Evolutionary conservation across 2,888 invertebrate genomes (phyloP).

Genomic region (Auanema sp.): DNA sequence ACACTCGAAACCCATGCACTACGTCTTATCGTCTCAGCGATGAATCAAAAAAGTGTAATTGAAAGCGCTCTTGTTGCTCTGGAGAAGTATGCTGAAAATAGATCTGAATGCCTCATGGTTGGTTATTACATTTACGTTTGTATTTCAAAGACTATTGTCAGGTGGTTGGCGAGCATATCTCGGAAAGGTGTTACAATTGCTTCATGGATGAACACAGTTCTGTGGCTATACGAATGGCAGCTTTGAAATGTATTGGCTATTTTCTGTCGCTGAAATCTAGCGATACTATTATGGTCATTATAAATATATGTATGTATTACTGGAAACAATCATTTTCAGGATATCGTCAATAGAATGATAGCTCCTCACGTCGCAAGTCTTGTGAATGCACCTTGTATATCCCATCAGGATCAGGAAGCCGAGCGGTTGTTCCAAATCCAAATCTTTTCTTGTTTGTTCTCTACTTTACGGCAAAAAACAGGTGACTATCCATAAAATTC

Average conservation of each 20-base stretch:
- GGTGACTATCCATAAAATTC: background rate
- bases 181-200: constrained; percentile 29
- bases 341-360: constrained; percentile 20
- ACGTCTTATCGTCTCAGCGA: background rate
- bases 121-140: too few species aligned
- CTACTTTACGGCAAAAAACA: constrained; percentile 21
- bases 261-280: constrained; percentile 31
- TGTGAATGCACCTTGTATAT: background rate
- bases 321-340: constrained; percentile 5
- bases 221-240: constrained; percentile 23
- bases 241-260: constrained; percentile 46
- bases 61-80: constrained; percentile 27
- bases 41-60: constrained; percentile 5
- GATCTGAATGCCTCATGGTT: constrained; percentile 27
- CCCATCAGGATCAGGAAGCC: background rate
- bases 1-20: constrained; percentile 6
- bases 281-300: constrained; percentile 31
- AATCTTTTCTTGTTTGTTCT: constrained; percentile 33
- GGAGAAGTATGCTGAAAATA: constrained; percentile 29
- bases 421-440: constrained; percentile 31
- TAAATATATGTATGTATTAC: background rate
- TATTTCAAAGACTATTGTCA: too few species aligned
- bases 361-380: constrained; percentile 14
- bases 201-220: constrained; percentile 23
- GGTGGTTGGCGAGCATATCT: constrained; percentile 27